These are phyloP conservation scores for Luehdorfia chinensis DNA, from an alignment of 1,140 invertebrate species.

Conservation along the genomic window DNA sequence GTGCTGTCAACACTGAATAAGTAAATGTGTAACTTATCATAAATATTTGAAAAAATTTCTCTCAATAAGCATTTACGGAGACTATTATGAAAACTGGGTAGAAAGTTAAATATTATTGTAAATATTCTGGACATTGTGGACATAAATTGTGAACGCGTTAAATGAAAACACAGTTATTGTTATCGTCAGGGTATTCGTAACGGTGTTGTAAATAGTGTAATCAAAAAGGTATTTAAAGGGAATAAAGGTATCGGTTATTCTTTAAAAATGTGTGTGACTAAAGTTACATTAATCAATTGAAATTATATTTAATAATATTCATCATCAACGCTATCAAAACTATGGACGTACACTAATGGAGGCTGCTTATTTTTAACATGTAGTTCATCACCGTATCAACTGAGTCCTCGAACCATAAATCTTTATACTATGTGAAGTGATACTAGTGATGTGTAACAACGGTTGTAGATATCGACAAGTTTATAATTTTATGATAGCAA, in stretches of 20 bases:
- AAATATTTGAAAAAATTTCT: too few species aligned
- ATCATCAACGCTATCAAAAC: background rate
- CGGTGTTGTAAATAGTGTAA: slow-evolving; percentile 12
- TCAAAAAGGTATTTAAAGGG: background rate
- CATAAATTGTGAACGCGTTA: slow-evolving; percentile 3
- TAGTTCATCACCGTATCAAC: background rate
- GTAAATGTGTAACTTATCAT: background rate
- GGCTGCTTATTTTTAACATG: too few species aligned
- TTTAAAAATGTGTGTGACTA: background rate
- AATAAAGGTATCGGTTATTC: background rate
- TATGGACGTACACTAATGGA: slow-evolving; percentile 1
- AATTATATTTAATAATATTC: background rate
- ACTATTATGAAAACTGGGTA: slow-evolving; percentile 6
- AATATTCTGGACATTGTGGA: slow-evolving; percentile 25
- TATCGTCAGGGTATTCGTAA: slow-evolving; percentile 14
- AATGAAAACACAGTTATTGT: too few species aligned
- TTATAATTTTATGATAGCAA: too few species aligned
- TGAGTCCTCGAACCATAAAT: too few species aligned
- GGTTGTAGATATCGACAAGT: background rate
- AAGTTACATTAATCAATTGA: background rate
- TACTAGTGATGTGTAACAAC: too few species aligned
- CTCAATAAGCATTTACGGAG: too few species aligned
- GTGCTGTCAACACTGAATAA: background rate
- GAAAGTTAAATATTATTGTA: slow-evolving; percentile 40
- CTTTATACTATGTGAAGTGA: too few species aligned